A percentile compares a stretch with the other conserved stretches of the same genome.
Evolutionary conservation across 2,797 vertebrate species (phyloP).

Genomic region (Thalassophryne amazonica): DNA sequence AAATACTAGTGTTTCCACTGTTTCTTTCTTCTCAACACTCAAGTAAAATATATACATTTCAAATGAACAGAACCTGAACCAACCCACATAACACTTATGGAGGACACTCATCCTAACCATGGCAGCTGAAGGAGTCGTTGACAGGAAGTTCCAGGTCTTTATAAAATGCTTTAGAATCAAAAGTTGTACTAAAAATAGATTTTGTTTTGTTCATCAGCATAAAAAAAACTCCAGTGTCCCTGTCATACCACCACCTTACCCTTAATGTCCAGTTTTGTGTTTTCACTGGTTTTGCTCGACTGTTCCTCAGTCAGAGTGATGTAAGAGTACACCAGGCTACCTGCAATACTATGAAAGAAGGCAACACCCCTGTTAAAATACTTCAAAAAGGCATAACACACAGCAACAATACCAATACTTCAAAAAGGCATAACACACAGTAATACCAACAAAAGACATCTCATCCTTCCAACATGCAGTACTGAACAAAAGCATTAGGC

Average conservation of each 20-base stretch:
- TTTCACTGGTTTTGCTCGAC: constrained; percentile 82
- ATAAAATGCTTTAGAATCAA: constrained; percentile 56
- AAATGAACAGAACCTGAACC: constrained; percentile 19
- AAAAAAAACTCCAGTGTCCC: constrained; percentile 58
- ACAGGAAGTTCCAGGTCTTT: not conserved
- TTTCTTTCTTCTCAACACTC: constrained; percentile 41
- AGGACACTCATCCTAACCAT: constrained; percentile 34
- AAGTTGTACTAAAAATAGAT: constrained; percentile 53
- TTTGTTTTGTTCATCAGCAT: constrained; percentile 25
- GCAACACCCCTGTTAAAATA: not conserved
- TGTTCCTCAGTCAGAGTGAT: constrained; percentile 94
- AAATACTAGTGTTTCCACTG: constrained; percentile 35
- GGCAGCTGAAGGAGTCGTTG: constrained; percentile 24
- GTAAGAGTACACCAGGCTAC: constrained; percentile 95
- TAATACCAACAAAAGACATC: too few species aligned
- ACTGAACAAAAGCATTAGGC: too few species aligned
- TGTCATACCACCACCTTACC: constrained; percentile 75
- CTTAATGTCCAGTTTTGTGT: constrained; percentile 70
- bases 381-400: not conserved
- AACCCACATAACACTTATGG: constrained; percentile 26
- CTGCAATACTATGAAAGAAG: constrained; percentile 83
- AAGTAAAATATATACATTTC: constrained; percentile 44
- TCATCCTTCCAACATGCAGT: too few species aligned
- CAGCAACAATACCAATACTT: not conserved
- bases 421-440: not conserved